Evolutionary conservation across 92 coral and sea anemone species (phyloP), one percentile per base, ranked within the genome.

Genomic region (Zoanthus sociatus): DNA sequence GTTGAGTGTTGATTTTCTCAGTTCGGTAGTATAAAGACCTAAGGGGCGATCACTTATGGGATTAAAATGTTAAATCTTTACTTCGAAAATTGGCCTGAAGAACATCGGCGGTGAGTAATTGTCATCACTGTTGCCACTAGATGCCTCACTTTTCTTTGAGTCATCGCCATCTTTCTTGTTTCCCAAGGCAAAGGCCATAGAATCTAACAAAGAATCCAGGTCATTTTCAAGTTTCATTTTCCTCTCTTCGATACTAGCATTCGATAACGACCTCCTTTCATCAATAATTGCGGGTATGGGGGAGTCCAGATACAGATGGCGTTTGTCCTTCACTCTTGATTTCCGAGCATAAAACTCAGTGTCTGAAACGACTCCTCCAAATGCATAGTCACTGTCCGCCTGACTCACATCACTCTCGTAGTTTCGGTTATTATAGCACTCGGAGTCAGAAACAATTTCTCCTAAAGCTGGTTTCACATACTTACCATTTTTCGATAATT

Each of bases 41-140:
- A 37, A 37, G 42, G 42, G 42, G 55, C 4, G 12, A 50, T 50
- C n/a, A 58, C 14, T 58, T 58, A 58, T 58, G 21, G 21, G 17
- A 16, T 20, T 69, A 26, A 30, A 69, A 46, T 0, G 33, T 94
- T 82, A 96, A 87, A 97, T 97, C 87, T 92, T 93, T 70, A 94
- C 99, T 92, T 97, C 99, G 82, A 97, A 97, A 60, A 97, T 93
- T 37, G 99, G 99, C 86, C 94, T 92, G 79, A 90, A 97, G 70
- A 92, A 89, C 70, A 91, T 88, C 13, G 98, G 91, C 9, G 95
- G 92, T 7, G 92, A 83, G 68, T 95, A 93, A 51, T 45, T 74
- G 47, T 20, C 44, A 12, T 46, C 6, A 37, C 20, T 50, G 42
- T 20, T 54, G 31, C 30, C 87, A 71, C 70, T 32, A 54, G 54